Base-by-base conservation (phyloP, 2,113 vertebrate genomes). In the Platichthys stellatus region DNA sequence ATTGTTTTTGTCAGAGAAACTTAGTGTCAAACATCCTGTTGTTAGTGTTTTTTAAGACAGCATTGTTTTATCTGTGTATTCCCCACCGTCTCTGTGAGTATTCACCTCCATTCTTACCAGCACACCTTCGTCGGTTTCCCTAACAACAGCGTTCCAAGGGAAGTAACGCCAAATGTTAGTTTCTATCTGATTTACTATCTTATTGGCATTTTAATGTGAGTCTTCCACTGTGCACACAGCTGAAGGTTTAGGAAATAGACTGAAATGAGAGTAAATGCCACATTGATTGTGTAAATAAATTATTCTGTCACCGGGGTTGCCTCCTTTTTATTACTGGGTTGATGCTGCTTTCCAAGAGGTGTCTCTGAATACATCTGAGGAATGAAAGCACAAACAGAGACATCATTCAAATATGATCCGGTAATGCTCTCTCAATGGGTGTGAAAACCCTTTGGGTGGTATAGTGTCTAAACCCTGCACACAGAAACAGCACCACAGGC, bases 231-330 rank as follows among this genome's bases (percentile, higher is more conserved):
- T 65, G 66, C 61, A 62, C 64, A 58, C 64, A 59, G 51, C 72
- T 58, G 45, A 67, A 74, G 40, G 38, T 57, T 45, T 69, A 17
- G 20, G 13, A 86, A 81, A 83, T 73, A 61, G 64, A 56, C 70
- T 70, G 49, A 63, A 79, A 75, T 74, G 35, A 38, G n/a, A 61
- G 78, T 31, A 77, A 83, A 83, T 72, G 71, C 63, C 72, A 85
- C 64, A 58, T 51, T 83, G 82, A 78, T 75, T 83, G 49, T 2
- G 17, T 43, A 38, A 76, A 86, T 78, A 49, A 76, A 89, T 83
- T 11, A 80, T 69, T 81, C 67, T 79, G 49, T 82, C 73, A 76
- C 47, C 14, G 53, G 3, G 3, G 67, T 53, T 66, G 38, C 18
- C 6, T 57, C 63, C 43, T 20, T 74, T 75, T 24, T 60, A 59